Evolutionary conservation across 2,797 vertebrate genomes (phyloP).

Genomic region (Arrhamphus sclerolepis): DNA sequence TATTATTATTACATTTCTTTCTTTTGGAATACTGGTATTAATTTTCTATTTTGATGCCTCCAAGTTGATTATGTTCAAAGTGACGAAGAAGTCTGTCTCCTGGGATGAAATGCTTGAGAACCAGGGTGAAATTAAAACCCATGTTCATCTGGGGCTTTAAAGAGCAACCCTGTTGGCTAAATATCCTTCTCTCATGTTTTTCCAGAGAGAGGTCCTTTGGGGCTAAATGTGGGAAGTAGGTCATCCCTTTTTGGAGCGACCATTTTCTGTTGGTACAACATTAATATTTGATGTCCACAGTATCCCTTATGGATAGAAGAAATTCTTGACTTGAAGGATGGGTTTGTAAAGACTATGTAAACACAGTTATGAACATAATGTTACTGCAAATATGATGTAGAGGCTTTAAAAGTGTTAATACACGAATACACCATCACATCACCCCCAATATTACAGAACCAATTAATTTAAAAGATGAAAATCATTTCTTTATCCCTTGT

Average conservation of each 20-base stretch:
- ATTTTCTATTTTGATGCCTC: too few species aligned
- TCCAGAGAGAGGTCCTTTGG: conserved; percentile 73
- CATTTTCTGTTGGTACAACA: conserved; percentile 79
- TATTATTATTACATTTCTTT: too few species aligned
- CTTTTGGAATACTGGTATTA: too few species aligned
- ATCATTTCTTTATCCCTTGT: too few species aligned
- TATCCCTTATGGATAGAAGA: conserved; percentile 65
- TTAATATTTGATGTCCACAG: conserved; percentile 80
- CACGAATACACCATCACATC: neutral
- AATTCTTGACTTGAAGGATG: conserved; percentile 61
- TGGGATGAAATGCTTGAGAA: conserved; percentile 26
- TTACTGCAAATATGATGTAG: conserved; percentile 16
- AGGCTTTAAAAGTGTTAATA: neutral
- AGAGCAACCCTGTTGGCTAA: conserved; percentile 69
- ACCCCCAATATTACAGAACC: neutral
- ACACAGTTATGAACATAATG: conserved; percentile 45
- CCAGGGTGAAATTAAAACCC: conserved; percentile 58
- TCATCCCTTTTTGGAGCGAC: conserved; percentile 75
- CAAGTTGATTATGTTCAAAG: conserved; percentile 4
- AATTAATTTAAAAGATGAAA: neutral
- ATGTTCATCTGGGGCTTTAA: conserved; percentile 58
- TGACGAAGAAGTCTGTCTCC: conserved; percentile 8
- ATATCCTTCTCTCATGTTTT: conserved; percentile 72
- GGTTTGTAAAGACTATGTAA: conserved; percentile 52
- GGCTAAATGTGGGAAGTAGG: conserved; percentile 80